Evolutionary conservation across 2,888 invertebrate genomes (phyloP).

Genomic region (Melipona beecheii): DNA sequence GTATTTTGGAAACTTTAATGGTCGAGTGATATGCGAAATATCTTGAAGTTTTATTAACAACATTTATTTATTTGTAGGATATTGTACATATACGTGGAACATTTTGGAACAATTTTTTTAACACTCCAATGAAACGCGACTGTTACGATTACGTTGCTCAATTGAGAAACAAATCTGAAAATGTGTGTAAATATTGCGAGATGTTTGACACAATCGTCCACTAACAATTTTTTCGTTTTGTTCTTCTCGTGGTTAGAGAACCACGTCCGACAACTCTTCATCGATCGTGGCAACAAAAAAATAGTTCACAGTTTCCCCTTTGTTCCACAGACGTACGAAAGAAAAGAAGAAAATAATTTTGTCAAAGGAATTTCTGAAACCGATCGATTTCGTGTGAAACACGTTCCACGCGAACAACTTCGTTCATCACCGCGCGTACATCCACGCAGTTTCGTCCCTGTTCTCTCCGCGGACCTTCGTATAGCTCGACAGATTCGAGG

Average conservation of each 20-base stretch:
- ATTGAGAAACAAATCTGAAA: not conserved
- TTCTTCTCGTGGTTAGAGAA: not conserved
- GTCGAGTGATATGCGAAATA: too few species aligned
- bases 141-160: not conserved
- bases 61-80: too few species aligned
- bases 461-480: slow-evolving; percentile 19
- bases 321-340: not conserved
- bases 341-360: too few species aligned
- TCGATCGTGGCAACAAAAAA: not conserved
- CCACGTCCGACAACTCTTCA: not conserved
- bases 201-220: not conserved
- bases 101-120: not conserved
- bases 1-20: not conserved
- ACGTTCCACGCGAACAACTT: not conserved
- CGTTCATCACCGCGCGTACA: not conserved
- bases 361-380: not conserved
- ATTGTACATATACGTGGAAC: not conserved
- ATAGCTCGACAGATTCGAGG: slow-evolving; percentile 64
- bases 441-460: slow-evolving; percentile 45
- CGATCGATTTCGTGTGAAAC: not conserved
- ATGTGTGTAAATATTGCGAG: not conserved
- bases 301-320: too few species aligned
- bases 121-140: not conserved
- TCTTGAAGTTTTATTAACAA: too few species aligned
- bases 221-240: too few species aligned